A percentile compares a stretch with the other conserved stretches of the same genome.
These are phyloP conservation scores for Drosophila monieri DNA, from an alignment of 2,888 invertebrate species.

Conservation along the genomic window DNA sequence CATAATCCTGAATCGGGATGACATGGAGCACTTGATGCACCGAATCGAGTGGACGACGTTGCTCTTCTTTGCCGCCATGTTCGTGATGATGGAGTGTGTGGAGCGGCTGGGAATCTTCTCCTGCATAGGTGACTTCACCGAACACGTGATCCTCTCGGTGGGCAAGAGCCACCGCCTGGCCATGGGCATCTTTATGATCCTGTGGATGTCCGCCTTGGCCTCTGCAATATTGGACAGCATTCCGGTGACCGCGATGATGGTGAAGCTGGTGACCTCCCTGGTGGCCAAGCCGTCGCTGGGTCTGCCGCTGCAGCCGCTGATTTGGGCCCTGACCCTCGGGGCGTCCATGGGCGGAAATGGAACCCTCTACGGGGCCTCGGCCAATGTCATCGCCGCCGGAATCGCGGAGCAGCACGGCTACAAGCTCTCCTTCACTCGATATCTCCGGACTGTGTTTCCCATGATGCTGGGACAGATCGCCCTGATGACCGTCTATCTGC, in stretches of 20 bases:
- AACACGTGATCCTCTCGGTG: slow-evolving; percentile 87
- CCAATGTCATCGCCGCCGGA: slow-evolving; percentile 95
- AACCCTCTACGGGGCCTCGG: slow-evolving; percentile 94
- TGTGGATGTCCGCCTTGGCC: slow-evolving; percentile 94
- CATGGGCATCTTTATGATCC: slow-evolving; percentile 90
- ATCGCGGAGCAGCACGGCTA: slow-evolving; percentile 97
- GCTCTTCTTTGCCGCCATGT: slow-evolving; percentile 84
- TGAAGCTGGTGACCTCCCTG: slow-evolving; percentile 89
- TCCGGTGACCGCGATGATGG: slow-evolving; percentile 96
- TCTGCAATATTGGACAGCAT: slow-evolving; percentile 96
- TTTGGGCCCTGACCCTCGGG: slow-evolving; percentile 94
- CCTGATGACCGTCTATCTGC: slow-evolving; percentile 88
- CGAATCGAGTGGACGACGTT: slow-evolving; percentile 84
- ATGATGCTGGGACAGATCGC: slow-evolving; percentile 90
- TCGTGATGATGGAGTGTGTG: slow-evolving; percentile 86
- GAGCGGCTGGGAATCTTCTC: slow-evolving; percentile 91
- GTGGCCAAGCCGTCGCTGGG: slow-evolving; percentile 88
- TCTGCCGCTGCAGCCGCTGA: slow-evolving; percentile 91
- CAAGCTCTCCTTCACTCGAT: slow-evolving; percentile 91
- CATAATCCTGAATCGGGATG: slow-evolving; percentile 88
- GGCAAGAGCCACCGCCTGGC: slow-evolving; percentile 87
- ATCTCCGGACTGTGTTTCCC: slow-evolving; percentile 94
- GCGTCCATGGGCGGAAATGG: slow-evolving; percentile 96
- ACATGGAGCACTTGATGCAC: slow-evolving; percentile 83
- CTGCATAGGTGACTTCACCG: slow-evolving; percentile 91